phyloP scores from a whole-genome alignment of 2,113 vertebrate species.

The Coptodon bakossiorum region DNA sequence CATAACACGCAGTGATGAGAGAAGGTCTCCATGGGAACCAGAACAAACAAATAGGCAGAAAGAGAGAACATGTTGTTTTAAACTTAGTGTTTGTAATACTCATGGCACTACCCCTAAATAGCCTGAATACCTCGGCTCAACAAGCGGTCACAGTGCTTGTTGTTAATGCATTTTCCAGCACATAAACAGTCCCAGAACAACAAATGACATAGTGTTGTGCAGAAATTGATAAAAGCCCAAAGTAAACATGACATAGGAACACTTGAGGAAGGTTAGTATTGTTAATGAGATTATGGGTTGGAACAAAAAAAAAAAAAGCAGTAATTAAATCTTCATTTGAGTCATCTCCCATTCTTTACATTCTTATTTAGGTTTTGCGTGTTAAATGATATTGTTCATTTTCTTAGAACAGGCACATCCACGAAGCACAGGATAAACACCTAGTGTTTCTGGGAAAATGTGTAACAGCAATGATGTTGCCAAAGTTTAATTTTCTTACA shows the following conservation, averaged over 20 bases:
- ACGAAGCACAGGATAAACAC: neutral
- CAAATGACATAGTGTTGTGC: neutral
- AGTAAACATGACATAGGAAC: neutral
- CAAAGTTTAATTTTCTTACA: neutral
- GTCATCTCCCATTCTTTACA: neutral
- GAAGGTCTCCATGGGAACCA: constrained; percentile 40
- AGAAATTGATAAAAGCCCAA: neutral
- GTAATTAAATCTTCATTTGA: neutral
- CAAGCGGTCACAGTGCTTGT: neutral
- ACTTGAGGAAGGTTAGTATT: neutral
- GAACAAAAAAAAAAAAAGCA: neutral
- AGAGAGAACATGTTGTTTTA: neutral
- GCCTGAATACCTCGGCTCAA: neutral
- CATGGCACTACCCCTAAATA: neutral
- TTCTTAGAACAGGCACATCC: neutral
- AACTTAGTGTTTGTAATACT: neutral
- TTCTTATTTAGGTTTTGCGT: neutral
- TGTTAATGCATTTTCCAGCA: neutral
- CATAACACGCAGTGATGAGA: neutral
- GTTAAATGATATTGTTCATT: neutral
- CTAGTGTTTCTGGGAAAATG: neutral
- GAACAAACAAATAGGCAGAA: constrained; percentile 23
- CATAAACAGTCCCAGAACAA: neutral
- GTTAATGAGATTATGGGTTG: neutral
- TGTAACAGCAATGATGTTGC: neutral